Percentiles rank a stretch among this genome's conserved stretches.
Evolutionary conservation across 2,113 vertebrate genomes (phyloP).

Genomic region (Cyrtonyx montezumae): DNA sequence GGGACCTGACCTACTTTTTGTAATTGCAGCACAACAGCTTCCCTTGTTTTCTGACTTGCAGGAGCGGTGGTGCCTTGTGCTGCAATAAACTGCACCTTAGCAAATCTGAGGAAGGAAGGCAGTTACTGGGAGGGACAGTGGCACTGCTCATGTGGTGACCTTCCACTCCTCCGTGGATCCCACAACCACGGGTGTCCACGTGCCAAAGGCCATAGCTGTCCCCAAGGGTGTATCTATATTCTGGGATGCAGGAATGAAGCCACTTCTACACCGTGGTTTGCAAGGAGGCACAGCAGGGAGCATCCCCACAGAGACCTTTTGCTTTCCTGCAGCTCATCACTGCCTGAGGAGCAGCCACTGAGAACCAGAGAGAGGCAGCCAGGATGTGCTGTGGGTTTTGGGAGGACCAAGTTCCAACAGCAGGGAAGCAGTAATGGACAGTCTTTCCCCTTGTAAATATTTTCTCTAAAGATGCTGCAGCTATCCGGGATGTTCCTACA

Average conservation of each 20-base stretch:
- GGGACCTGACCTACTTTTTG: conserved; percentile 60
- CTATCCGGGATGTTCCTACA: conserved; percentile 5
- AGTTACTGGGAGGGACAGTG: neutral
- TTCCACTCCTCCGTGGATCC: neutral
- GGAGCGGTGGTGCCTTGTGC: neutral
- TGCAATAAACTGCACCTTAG: neutral
- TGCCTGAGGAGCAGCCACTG: neutral
- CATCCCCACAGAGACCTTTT: neutral
- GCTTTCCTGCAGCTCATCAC: neutral
- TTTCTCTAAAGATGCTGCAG: conserved; percentile 42
- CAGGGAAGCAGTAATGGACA: neutral
- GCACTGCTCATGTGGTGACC: accelerated
- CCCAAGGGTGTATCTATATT: accelerated
- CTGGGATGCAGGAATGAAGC: accelerated
- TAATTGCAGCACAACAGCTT: conserved; percentile 5
- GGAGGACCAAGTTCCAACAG: neutral
- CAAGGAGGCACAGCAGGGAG: accelerated
- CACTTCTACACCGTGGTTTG: neutral
- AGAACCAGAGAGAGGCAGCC: neutral
- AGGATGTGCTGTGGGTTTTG: neutral
- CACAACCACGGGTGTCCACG: accelerated
- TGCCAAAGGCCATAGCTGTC: neutral
- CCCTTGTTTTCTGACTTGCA: neutral
- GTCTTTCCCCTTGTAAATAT: neutral
- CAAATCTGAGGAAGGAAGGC: neutral